Percentiles rank a stretch among this genome's conserved stretches.
Conservation (phyloP, 2,888 invertebrate species). For the Latheticus oryzae region DNA sequence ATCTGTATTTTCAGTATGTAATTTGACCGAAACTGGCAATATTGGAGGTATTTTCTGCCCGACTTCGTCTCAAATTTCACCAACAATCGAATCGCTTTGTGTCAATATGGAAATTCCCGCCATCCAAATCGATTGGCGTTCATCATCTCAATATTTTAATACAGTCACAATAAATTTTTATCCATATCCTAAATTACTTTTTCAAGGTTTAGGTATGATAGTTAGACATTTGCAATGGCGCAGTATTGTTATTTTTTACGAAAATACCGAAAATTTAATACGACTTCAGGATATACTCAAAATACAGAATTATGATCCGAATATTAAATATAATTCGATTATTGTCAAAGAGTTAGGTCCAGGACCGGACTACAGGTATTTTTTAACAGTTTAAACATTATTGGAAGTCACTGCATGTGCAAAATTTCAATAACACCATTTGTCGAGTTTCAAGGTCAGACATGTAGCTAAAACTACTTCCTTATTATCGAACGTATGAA, state of each 20-base stretch:
- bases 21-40: constrained; percentile 65
- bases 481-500: too few species aligned
- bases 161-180: constrained; percentile 63
- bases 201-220: constrained; percentile 75
- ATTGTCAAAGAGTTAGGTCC: constrained; percentile 40
- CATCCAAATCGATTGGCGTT: constrained; percentile 80
- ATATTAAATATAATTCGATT: constrained; percentile 49
- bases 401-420: too few species aligned
- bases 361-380: constrained; percentile 26
- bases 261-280: constrained; percentile 79
- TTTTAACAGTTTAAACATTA: too few species aligned
- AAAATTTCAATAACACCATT: too few species aligned
- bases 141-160: constrained; percentile 69
- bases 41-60: constrained; percentile 84
- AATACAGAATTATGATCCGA: constrained; percentile 50
- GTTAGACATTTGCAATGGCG: constrained; percentile 80
- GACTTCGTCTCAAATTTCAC: constrained; percentile 72
- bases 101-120: constrained; percentile 88
- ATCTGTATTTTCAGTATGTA: constrained; percentile 68
- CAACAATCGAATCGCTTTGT: constrained; percentile 85
- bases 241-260: constrained; percentile 82
- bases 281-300: constrained; percentile 85
- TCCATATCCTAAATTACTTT: constrained; percentile 68
- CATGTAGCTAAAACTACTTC: too few species aligned
- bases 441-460: too few species aligned